phyloP scores from a whole-genome alignment of 2,113 vertebrate genomes.

The Peromyscus californicus region DNA sequence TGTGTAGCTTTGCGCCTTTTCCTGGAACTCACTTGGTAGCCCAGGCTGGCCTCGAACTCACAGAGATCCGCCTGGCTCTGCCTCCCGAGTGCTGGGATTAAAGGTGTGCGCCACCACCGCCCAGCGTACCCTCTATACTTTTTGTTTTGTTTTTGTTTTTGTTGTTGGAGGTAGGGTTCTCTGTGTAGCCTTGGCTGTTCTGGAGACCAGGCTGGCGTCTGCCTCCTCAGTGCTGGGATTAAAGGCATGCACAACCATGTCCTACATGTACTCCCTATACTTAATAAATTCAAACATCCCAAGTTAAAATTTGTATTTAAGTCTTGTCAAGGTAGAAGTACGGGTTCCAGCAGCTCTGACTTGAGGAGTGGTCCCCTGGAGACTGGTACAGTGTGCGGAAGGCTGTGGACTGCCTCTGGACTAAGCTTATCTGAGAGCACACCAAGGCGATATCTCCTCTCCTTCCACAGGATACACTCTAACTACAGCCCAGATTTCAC shows the following conservation, averaged over 20 bases:
- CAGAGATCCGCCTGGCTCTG: too few species aligned
- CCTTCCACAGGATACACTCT: not conserved
- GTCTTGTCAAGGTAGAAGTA: not conserved
- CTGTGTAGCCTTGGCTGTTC: not conserved
- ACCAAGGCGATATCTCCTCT: not conserved
- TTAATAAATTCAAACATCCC: slow-evolving; percentile 10
- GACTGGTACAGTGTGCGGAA: not conserved
- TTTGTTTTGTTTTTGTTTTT: not conserved
- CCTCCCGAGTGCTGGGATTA: too few species aligned
- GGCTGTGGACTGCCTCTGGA: not conserved
- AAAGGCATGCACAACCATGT: not conserved
- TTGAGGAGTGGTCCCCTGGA: not conserved
- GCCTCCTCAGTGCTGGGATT: not conserved
- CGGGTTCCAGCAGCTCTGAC: not conserved
- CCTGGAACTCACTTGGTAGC: too few species aligned
- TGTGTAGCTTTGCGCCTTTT: not conserved
- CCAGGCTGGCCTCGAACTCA: too few species aligned
- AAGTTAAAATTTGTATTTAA: not conserved
- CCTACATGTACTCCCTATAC: not conserved
- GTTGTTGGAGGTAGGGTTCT: not conserved
- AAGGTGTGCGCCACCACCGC: too few species aligned
- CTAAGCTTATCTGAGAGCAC: not conserved
- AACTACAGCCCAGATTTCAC: not conserved
- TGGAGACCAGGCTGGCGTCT: not conserved
- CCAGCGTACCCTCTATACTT: not conserved